Percentiles rank a stretch among this genome's conserved stretches.
Evolutionary conservation across 2,888 invertebrate species (phyloP).

Genomic region (Rhyacophila evoluta): DNA sequence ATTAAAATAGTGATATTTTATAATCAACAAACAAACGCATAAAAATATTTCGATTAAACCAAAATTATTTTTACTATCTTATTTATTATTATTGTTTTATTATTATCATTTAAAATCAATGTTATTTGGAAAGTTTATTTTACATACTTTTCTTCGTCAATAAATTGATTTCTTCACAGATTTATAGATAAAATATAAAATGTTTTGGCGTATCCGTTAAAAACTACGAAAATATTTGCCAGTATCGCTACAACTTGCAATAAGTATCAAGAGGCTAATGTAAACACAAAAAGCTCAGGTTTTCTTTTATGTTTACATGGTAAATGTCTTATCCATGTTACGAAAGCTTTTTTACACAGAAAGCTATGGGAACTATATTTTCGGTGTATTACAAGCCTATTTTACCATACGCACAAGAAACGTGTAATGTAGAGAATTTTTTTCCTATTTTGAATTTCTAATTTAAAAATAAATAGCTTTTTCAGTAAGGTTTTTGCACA

Average conservation of each 20-base stretch:
- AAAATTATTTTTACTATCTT: too few species aligned
- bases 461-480: slow-evolving; percentile 12
- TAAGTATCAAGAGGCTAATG: slow-evolving; percentile 15
- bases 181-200: too few species aligned
- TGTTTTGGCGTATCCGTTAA: too few species aligned
- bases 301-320: slow-evolving; percentile 15
- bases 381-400: not conserved
- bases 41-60: too few species aligned
- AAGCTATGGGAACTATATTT: slow-evolving; percentile 16
- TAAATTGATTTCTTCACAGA: too few species aligned
- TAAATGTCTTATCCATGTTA: slow-evolving; percentile 4
- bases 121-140: too few species aligned
- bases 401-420: not conserved
- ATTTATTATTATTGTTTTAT: too few species aligned
- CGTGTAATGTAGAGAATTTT: not conserved
- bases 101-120: too few species aligned
- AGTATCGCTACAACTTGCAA: not conserved
- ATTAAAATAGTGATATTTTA: too few species aligned
- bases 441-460: not conserved
- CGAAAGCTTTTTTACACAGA: not conserved
- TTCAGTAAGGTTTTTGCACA: not conserved
- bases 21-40: too few species aligned
- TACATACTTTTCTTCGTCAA: too few species aligned
- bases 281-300: slow-evolving; percentile 5
- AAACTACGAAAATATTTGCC: not conserved